Percentiles rank a stretch among this genome's conserved stretches.
These are phyloP conservation scores for Nasonia vitripennis DNA, from an alignment of 1,140 invertebrate species.

Conservation along the genomic window DNA sequence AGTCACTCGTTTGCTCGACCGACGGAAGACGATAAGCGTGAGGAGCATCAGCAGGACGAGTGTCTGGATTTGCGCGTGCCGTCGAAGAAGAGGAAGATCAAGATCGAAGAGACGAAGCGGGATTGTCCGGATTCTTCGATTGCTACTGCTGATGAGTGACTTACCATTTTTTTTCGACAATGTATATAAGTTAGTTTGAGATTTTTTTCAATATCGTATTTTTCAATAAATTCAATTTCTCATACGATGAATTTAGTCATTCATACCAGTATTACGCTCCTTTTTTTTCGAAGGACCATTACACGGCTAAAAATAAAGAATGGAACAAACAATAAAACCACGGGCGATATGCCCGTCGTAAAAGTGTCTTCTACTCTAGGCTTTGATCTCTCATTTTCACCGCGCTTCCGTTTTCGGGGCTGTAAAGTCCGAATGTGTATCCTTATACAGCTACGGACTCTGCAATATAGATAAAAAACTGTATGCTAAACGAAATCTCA, in stretches of 20 bases:
- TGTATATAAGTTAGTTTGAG: neutral
- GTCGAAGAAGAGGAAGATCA: neutral
- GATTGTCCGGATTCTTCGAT: slow-evolving; percentile 30
- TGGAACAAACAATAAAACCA: neutral
- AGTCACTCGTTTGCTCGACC: neutral
- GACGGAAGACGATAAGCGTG: neutral
- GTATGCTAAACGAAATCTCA: slow-evolving; percentile 40
- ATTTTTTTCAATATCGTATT: neutral
- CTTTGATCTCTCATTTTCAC: slow-evolving; percentile 34
- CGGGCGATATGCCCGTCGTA: slow-evolving; percentile 3
- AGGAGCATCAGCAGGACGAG: slow-evolving; percentile 6
- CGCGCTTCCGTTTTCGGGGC: neutral
- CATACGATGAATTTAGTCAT: too few relatives aligned
- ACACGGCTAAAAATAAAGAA: neutral
- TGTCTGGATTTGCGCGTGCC: slow-evolving; percentile 44
- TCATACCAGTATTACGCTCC: too few relatives aligned
- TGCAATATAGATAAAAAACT: slow-evolving; percentile 6
- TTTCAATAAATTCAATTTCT: too few relatives aligned
- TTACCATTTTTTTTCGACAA: neutral
- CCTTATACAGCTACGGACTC: too few relatives aligned
- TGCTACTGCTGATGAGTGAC: neutral
- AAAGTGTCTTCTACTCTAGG: slow-evolving; percentile 24
- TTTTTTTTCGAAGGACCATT: too few relatives aligned
- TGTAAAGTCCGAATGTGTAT: too few relatives aligned
- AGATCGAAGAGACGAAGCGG: neutral